These are phyloP conservation scores for Operophtera brumata DNA, from an alignment of 2,888 invertebrate species.

Conservation along the genomic window DNA sequence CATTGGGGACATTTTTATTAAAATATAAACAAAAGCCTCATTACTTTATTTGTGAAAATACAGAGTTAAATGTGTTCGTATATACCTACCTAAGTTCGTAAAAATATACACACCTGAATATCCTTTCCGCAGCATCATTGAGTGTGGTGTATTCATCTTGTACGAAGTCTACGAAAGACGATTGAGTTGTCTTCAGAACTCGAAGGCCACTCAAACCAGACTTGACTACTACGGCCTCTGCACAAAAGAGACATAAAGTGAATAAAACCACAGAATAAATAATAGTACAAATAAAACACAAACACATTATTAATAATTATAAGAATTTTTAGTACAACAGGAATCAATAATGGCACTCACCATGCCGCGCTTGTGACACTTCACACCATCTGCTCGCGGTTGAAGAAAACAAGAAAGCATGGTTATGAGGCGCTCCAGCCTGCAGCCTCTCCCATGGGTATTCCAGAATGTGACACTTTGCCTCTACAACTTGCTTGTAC, in stretches of 20 bases:
- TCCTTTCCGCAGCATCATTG: slow-evolving; percentile 87
- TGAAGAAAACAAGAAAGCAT: slow-evolving; percentile 88
- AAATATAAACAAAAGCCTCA: no score
- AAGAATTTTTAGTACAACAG: no score
- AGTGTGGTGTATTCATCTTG: slow-evolving; percentile 89
- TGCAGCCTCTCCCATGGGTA: slow-evolving; percentile 88
- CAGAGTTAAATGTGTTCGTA: no score
- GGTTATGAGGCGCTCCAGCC: slow-evolving; percentile 82
- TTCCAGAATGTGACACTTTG: slow-evolving; percentile 85
- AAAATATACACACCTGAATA: slow-evolving; percentile 73
- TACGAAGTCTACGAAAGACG: slow-evolving; percentile 89
- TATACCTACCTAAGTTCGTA: no score
- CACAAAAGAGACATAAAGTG: slow-evolving; percentile 23
- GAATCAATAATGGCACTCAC: slow-evolving; percentile 74
- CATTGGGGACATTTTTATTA: no score
- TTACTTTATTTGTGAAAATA: no score
- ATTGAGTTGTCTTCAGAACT: slow-evolving; percentile 90
- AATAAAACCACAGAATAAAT: neutral
- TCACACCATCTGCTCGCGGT: slow-evolving; percentile 84
- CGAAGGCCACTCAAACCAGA: slow-evolving; percentile 86
- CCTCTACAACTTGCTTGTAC: slow-evolving; percentile 87
- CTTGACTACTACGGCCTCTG: slow-evolving; percentile 81
- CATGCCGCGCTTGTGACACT: slow-evolving; percentile 84
- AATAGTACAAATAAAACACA: neutral
- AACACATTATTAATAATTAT: neutral